Evolutionary conservation across 2,888 invertebrate genomes (phyloP), one percentile per base, ranked within the genome.

Genomic region (Diabrotica balteata): DNA sequence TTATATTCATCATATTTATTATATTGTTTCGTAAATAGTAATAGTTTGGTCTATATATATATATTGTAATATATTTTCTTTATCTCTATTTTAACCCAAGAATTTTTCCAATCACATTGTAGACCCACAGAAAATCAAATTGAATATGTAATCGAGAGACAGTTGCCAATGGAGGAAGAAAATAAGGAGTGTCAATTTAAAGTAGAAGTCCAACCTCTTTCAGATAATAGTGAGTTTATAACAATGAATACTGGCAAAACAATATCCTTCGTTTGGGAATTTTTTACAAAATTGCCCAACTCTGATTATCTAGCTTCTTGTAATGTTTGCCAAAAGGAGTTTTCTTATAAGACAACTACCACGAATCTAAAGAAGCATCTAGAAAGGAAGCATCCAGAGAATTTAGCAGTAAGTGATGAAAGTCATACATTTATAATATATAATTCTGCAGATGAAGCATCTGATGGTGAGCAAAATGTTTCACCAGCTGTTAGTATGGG

Each of bases 61-160:
- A 32, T 32, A 4, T 32, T 32, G 32, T 32, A 32, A 32, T 32
- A 4, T 2, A 32, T 32, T 32, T 0, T 32, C 32, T 32, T 32
- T 32, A 32, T 32, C 32, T 32, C 32, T 32, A 32, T 32, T 32
- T 32, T 32, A 32, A 32, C 32, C 0, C 32, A 32, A 32, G 32
- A 32, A 32, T 32, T 32, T 32, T 32, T 32, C 32, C 32, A 32
- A 32, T 32, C 44, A 44, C 45, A 45, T 57, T 57, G 3, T 8
- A 58, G 53, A 22, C 22, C 44, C 42, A 44, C 22, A 5, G 52
- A 49, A 43, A 58, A 64, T 44, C 42, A 64, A 58, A 58, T 64
- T 22, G 63, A 63, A 45, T 52, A 58, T 51, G 64, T 64, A 8
- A 64, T 64, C 50, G 64, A 58, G 43, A 64, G 58, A 46, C 64